Evolutionary conservation across 2,888 invertebrate species (phyloP), one percentile per base, ranked within the genome.

Genomic region (Metalampra italica): DNA sequence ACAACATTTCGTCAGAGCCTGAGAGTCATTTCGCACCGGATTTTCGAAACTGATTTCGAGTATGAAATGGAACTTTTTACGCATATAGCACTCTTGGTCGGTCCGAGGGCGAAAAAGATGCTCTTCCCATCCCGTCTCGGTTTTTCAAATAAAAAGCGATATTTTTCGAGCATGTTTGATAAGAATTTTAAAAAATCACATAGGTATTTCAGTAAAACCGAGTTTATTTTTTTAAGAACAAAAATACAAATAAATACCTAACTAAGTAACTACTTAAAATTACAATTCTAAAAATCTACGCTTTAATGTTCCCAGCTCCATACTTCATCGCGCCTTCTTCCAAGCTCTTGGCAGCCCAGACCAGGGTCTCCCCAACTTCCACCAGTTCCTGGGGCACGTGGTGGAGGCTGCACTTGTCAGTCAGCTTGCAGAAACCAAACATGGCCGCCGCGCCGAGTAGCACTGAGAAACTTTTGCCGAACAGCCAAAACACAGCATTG

Each of bases 381-480:
- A 47, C 13, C 15, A 52, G 43, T 14, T 44, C 45, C 22, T 52
- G 38, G 1, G 50, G 45, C 8, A 46, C 11, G 39, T 50, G 45
- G 38, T 45, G 15, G 13, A 47, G 29, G 22, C 11, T 46, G 50
- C 62, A 62, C 15, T 51, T 51, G 8, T 55, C 57, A 7, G 55
- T 57, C 0, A 60, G n/a, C 34, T 58, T 60, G 53, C 59, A 62
- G 46, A 60, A 56, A 1, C 56, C 59, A 0, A 58, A 43, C 32
- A 56, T 48, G 7, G 53, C 29, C 3, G 39, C 45, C 2, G 56
- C 60, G 0, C 62, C 60, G 0, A 59, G 1, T 11, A 60, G 37
- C 3, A 56, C 40, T 22, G 57, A 45, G 9, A 56, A 47, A 37
- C 54, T 47, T 22, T 56, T 53, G 12, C 44, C 47, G 13, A 56